A percentile compares a stretch with the other conserved stretches of the same genome.
phyloP scores from a whole-genome alignment of 2,113 vertebrate genomes.

The Syngnathus scovelli region DNA sequence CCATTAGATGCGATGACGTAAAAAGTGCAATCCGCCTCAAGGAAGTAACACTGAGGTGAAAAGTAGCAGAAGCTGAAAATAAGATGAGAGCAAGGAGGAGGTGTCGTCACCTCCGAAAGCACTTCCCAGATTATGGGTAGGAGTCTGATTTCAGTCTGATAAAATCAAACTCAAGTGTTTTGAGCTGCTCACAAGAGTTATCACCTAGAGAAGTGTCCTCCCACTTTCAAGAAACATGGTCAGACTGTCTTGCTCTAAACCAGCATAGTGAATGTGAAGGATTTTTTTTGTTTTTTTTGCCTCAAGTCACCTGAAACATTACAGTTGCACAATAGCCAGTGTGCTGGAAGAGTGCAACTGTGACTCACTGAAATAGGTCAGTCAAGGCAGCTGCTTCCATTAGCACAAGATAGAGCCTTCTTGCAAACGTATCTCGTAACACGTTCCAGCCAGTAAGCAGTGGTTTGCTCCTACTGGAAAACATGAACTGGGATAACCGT shows the following conservation, averaged over 20 bases:
- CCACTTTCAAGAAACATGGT: background rate
- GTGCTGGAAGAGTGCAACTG: conserved; percentile 27
- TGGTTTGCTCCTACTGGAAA: conserved; percentile 26
- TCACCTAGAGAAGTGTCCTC: background rate
- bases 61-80: conserved; percentile 28
- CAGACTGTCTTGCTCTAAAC: background rate
- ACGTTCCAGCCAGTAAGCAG: conserved; percentile 45
- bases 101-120: conserved; percentile 37
- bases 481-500: conserved; percentile 5
- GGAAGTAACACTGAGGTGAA: conserved; percentile 37
- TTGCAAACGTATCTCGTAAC: conserved; percentile 49
- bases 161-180: conserved; percentile 10
- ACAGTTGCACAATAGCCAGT: conserved; percentile 13
- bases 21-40: conserved; percentile 49
- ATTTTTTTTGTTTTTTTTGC: conserved; percentile 7
- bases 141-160: conserved; percentile 12
- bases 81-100: conserved; percentile 40
- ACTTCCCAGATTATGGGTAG: conserved; percentile 29
- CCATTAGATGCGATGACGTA: conserved; percentile 26
- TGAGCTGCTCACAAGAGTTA: conserved; percentile 10
- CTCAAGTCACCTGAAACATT: conserved; percentile 28
- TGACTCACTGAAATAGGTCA: conserved; percentile 47
- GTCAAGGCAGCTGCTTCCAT: conserved; percentile 42
- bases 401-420: conserved; percentile 28
- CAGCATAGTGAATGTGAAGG: conserved; percentile 10